Percentiles rank a stretch among this genome's conserved stretches.
These are phyloP conservation scores for Rapana venosa DNA, from an alignment of 2,888 invertebrate species.

Conservation along the genomic window DNA sequence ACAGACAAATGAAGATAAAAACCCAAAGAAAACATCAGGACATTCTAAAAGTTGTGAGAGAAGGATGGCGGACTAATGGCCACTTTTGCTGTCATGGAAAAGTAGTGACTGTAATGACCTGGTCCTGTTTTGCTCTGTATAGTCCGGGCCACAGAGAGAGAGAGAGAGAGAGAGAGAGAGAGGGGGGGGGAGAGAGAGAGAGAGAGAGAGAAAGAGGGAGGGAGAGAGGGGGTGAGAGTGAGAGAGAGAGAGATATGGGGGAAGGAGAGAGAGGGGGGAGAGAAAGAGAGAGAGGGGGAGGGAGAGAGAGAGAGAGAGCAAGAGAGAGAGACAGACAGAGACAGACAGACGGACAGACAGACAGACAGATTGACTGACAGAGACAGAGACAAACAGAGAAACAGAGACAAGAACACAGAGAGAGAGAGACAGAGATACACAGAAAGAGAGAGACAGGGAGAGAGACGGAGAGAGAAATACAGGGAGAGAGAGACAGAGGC, in stretches of 20 bases:
- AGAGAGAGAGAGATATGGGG: not conserved
- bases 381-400: not conserved
- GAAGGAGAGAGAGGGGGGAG: not conserved
- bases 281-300: not conserved
- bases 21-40: no score
- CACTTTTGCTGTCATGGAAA: not conserved
- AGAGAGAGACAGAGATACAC: not conserved
- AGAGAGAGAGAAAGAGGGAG: not conserved
- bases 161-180: not conserved
- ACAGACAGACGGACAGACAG: not conserved
- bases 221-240: not conserved
- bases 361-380: not conserved
- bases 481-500: not conserved
- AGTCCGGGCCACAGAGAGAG: not conserved
- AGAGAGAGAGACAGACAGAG: not conserved
- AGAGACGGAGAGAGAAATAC: not conserved
- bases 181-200: not conserved
- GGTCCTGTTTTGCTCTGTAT: not conserved
- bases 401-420: not conserved
- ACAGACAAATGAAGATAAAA: no score
- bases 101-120: not conserved
- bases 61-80: not conserved
- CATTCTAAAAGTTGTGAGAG: no score
- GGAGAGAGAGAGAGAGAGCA: not conserved
- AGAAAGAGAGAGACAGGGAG: not conserved